phyloP scores from a whole-genome alignment of 2,888 invertebrate species.

The Halictus ligatus region DNA sequence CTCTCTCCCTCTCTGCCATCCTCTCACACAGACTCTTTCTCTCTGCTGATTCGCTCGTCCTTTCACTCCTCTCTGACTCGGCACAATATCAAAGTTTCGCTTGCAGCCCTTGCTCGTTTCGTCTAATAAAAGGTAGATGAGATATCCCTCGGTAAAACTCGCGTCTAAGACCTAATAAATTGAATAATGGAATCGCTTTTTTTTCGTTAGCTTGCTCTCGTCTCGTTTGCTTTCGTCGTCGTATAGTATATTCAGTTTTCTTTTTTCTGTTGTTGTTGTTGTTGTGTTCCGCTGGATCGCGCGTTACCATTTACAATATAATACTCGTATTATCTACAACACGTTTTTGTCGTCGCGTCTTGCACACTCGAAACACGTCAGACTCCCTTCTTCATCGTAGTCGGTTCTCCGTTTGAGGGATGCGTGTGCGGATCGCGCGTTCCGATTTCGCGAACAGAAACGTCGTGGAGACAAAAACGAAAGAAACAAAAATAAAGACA shows the following conservation, averaged over 20 bases:
- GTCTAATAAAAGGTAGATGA: slow-evolving; percentile 64
- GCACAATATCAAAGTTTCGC: slow-evolving; percentile 29
- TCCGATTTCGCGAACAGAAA: slow-evolving; percentile 31
- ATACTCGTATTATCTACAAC: slow-evolving; percentile 4
- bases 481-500: neutral
- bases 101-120: slow-evolving; percentile 23
- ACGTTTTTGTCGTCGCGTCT: neutral
- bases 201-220: slow-evolving; percentile 32
- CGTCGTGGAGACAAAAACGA: neutral
- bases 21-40: neutral
- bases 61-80: neutral
- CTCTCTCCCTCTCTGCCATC: neutral
- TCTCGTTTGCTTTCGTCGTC: slow-evolving; percentile 23
- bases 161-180: slow-evolving; percentile 61
- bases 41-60: neutral
- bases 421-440: slow-evolving; percentile 36
- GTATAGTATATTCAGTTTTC: slow-evolving; percentile 1
- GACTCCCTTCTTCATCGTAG: slow-evolving; percentile 54
- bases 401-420: slow-evolving; percentile 35
- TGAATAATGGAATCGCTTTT: slow-evolving; percentile 51
- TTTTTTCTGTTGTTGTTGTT: neutral
- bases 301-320: slow-evolving; percentile 30
- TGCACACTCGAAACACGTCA: slow-evolving; percentile 29
- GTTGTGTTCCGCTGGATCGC: slow-evolving; percentile 32
- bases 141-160: slow-evolving; percentile 58